These are phyloP conservation scores for Poecilia picta DNA, from an alignment of 2,797 vertebrate genomes.

Conservation along the genomic window DNA sequence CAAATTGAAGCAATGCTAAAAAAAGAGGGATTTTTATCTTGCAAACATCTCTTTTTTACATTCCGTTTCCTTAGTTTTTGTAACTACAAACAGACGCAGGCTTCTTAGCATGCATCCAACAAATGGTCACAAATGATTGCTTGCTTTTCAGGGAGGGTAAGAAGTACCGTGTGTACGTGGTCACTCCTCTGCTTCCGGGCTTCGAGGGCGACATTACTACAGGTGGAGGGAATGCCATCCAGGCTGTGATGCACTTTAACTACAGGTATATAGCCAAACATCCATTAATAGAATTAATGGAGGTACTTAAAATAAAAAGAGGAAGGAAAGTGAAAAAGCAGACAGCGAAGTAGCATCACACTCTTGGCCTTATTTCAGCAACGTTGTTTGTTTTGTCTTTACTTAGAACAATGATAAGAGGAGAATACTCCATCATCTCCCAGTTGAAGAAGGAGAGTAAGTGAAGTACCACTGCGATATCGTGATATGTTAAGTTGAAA, in stretches of 20 bases:
- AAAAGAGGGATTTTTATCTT: background rate
- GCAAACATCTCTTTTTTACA: background rate
- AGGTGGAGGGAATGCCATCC: conserved; percentile 92
- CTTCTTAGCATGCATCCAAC: background rate
- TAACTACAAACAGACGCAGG: background rate
- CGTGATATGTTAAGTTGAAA: background rate
- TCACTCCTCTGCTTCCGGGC: conserved; percentile 94
- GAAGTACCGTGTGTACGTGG: conserved; percentile 91
- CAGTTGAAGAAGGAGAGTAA: conserved; percentile 92
- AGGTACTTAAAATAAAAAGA: conserved; percentile 16
- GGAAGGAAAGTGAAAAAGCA: conserved; percentile 4
- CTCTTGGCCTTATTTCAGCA: background rate
- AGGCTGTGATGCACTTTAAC: conserved; percentile 99
- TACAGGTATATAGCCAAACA: conserved; percentile 86
- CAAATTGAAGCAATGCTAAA: background rate
- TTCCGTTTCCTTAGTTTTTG: background rate
- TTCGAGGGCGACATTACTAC: conserved; percentile 98
- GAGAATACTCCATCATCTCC: conserved; percentile 95
- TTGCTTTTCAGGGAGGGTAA: conserved; percentile 84
- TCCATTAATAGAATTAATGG: background rate
- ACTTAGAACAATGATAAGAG: conserved; percentile 94
- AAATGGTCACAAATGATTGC: background rate
- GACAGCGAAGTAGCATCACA: background rate
- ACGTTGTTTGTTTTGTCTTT: conserved; percentile 8
- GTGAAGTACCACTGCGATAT: conserved; percentile 50